phyloP scores from a whole-genome alignment of 92 coral and sea anemone species.

The Epizoanthus scotinus region DNA sequence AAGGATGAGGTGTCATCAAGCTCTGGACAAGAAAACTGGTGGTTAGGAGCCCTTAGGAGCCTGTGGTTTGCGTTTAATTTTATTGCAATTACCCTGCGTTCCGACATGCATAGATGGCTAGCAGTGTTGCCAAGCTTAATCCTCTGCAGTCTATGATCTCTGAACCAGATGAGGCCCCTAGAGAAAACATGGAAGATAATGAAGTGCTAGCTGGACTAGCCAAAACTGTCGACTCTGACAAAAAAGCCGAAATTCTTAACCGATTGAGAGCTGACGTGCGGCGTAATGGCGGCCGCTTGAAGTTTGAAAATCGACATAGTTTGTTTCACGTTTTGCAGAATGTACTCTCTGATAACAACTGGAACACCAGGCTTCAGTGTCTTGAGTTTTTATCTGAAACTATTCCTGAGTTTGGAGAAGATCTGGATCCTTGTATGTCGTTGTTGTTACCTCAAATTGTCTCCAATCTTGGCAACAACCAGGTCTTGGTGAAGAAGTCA shows the following conservation, averaged over 20 bases:
- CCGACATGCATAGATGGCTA: slow-evolving; percentile 80
- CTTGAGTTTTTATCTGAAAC: slow-evolving; percentile 90
- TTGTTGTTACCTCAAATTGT: slow-evolving; percentile 91
- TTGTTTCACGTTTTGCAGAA: slow-evolving; percentile 91
- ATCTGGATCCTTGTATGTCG: slow-evolving; percentile 94
- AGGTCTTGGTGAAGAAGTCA: slow-evolving; percentile 90
- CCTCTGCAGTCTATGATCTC: slow-evolving; percentile 91
- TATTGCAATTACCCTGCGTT: slow-evolving; percentile 64
- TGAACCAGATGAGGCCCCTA: slow-evolving; percentile 92
- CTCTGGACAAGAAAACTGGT: slow-evolving; percentile 34
- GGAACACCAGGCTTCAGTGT: slow-evolving; percentile 87
- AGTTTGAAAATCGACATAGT: slow-evolving; percentile 89
- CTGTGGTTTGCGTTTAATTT: slow-evolving; percentile 69
- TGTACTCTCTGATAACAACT: slow-evolving; percentile 81
- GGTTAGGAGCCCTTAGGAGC: slow-evolving; percentile 62
- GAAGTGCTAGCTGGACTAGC: slow-evolving; percentile 91
- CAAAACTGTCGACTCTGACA: slow-evolving; percentile 73
- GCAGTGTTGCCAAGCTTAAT: slow-evolving; percentile 99
- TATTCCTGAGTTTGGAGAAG: slow-evolving; percentile 93
- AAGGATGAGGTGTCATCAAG: slow-evolving; percentile 39
- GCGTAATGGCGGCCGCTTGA: slow-evolving; percentile 95
- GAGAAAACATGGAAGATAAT: slow-evolving; percentile 89
- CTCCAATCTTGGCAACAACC: slow-evolving; percentile 89
- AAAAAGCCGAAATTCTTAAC: slow-evolving; percentile 87
- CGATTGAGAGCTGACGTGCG: slow-evolving; percentile 88